Evolutionary conservation across 2,888 invertebrate species (phyloP), one percentile per base, ranked within the genome.

Genomic region (Patella ulyssiponensis): DNA sequence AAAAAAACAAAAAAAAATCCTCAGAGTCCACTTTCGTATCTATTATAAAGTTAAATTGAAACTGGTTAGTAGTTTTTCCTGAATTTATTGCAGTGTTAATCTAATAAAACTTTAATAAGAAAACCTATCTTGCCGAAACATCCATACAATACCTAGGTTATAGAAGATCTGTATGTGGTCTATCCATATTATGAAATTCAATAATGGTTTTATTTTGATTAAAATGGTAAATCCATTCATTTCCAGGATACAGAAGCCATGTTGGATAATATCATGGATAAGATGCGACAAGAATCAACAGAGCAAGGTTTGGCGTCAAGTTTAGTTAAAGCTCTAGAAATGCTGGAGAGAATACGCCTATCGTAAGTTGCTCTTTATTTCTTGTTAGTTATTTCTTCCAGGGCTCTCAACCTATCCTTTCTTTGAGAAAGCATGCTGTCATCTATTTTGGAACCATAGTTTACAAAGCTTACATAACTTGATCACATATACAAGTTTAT

Each of bases 211-310:
- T 9, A 44, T 44, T 7, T 33, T 70, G 75, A 9, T n/a, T 51
- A 11, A 20, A 27, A 58, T 64, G 9, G 7, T 44, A 44, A 7
- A 44, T 44, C 44, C 17, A 58, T 52, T 76, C 58, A 14, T 33
- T 81, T 80, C 15, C 79, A 91, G 90, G 90, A 91, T 27, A 83
- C 84, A 74, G 91, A 91, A 80, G 90, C 90, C 5, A 86, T 89
- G 74, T 82, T 91, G 73, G 91, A 91, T 81, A 88, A 90, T 33
- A 86, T 89, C 23, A 89, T 91, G 90, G 91, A 91, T 83, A 80
- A 88, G 54, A 90, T 91, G 90, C 85, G 91, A 77, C 91, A 91
- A 76, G 91, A 90, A 78, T 87, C 89, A n/a, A 86, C 84, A 14
- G 91, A 91, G 81, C 79, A 78, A 44, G 83, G 82, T 7, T 86